Evolutionary conservation across 2,797 vertebrate genomes (phyloP).

Genomic region (Phrynocephalus forsythii): DNA sequence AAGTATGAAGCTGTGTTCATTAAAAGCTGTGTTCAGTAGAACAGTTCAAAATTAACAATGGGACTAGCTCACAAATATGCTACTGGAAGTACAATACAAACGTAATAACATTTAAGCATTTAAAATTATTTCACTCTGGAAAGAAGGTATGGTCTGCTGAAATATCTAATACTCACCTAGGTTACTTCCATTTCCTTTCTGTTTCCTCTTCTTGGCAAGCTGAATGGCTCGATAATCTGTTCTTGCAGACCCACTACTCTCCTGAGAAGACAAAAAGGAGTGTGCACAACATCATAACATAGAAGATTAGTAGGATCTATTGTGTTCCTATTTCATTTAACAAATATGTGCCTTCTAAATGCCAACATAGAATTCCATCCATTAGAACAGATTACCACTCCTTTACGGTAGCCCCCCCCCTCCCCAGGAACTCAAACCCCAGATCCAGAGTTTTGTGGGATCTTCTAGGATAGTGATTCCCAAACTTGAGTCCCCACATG

Average conservation of each 20-base stretch:
- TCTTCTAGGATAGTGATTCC: not conserved
- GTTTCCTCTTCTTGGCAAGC: conserved; percentile 93
- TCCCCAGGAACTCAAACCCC: not conserved
- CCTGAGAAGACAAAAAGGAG: conserved; percentile 79
- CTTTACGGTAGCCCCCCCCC: not conserved
- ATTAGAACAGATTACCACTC: not conserved
- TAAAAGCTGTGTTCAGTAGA: not conserved
- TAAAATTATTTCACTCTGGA: not conserved
- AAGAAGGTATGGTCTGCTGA: conserved; percentile 37
- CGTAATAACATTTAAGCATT: not conserved
- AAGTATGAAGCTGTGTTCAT: not conserved
- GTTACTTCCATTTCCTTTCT: conserved; percentile 79
- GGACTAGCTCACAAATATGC: not conserved
- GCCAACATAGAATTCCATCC: not conserved
- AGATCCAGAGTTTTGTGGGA: not conserved
- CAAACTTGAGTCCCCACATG: too few species aligned
- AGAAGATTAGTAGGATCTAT: conserved; percentile 3
- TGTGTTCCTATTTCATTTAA: not conserved
- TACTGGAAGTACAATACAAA: not conserved
- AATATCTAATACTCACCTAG: conserved; percentile 69
- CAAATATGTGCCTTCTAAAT: not conserved
- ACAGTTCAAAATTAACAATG: not conserved
- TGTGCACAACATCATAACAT: conserved; percentile 50
- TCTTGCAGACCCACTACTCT: conserved; percentile 92
- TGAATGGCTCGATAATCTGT: conserved; percentile 97